Evolutionary conservation across 2,888 invertebrate genomes (phyloP), one percentile per base, ranked within the genome.

Genomic region (Yponomeuta plumbellus): DNA sequence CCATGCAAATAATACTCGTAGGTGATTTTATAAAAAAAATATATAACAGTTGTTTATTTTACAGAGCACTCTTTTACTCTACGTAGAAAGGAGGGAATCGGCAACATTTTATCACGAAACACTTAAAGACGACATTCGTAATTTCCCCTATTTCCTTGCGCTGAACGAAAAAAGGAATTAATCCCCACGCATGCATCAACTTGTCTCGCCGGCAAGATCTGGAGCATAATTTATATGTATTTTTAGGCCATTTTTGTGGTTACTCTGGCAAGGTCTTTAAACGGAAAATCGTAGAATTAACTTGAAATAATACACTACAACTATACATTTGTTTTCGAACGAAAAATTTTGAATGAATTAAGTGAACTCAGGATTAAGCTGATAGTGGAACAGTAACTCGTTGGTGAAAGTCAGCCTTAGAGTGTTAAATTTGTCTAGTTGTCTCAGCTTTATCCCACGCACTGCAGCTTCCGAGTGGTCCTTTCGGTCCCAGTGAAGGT

Each of bases 121-220:
- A 40, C 63, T 40, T 63, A 40, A 40, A 39, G 40, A 13, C 22
- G 71, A 71, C 72, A 70, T 63, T 66, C 20, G 72, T 78, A 79
- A 78, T 79, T 78, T 77, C 73, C 75, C 73, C 74, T 74, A 74
- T 63, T 63, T 63, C 63, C 63, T 63, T 63, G 77, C 74, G 73
- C 73, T 71, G 56, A 69, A 63, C 40, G 70, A 71, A 80, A 78
- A 79, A 84, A 80, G 74, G 75, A 81, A 80, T 82, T 77, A 80
- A 81, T 80, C 71, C 71, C 71, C 70, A 68, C 75, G 72, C 81
- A 82, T 81, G 81, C 78, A 79, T 83, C 83, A 82, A 73, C 67
- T 69, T 77, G 80, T 80, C 79, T 66, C 71, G 65, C 68, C 69
- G 63, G 63, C 20, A 63, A 44, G 63, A 63, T 63, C 63, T 62